These are phyloP conservation scores for Calameuta pallipes DNA, from an alignment of 2,888 invertebrate species.

Conservation along the genomic window DNA sequence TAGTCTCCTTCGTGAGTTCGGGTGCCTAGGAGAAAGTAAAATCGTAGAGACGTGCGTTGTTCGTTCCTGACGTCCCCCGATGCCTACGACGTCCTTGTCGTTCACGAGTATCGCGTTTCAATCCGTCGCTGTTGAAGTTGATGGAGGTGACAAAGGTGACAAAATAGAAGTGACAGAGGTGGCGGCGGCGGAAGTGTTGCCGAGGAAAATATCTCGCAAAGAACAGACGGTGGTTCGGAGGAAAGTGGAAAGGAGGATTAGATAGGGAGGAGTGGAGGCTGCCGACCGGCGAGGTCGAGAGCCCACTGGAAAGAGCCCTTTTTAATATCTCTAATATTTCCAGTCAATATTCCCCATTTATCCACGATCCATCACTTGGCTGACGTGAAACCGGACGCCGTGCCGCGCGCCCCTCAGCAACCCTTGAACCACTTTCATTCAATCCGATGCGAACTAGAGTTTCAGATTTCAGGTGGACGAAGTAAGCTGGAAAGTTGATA, in stretches of 20 bases:
- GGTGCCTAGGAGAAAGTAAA: too few species aligned
- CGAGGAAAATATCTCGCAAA: background rate
- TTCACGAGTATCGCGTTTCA: slow-evolving; percentile 26
- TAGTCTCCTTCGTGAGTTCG: too few species aligned
- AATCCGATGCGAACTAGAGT: too few species aligned
- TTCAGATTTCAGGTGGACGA: too few species aligned
- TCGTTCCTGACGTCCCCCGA: background rate
- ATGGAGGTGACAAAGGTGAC: background rate
- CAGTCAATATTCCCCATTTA: slow-evolving; percentile 54
- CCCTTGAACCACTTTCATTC: too few species aligned
- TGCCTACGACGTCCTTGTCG: background rate
- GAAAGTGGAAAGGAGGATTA: background rate
- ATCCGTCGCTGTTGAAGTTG: slow-evolving; percentile 17
- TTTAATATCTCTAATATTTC: slow-evolving; percentile 57
- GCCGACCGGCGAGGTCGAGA: background rate
- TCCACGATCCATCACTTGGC: slow-evolving; percentile 51
- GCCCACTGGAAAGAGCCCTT: slow-evolving; percentile 23
- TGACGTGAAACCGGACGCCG: slow-evolving; percentile 50
- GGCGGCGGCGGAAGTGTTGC: background rate
- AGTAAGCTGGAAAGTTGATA: too few species aligned
- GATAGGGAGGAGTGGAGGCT: background rate
- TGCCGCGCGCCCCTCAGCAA: background rate
- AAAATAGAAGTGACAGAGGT: too few species aligned
- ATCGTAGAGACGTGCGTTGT: too few species aligned
- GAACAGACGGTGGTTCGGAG: background rate